Percentiles rank a stretch among this genome's conserved stretches.
phyloP scores from a whole-genome alignment of 1,140 invertebrate genomes.

The Lepidurus apus region DNA sequence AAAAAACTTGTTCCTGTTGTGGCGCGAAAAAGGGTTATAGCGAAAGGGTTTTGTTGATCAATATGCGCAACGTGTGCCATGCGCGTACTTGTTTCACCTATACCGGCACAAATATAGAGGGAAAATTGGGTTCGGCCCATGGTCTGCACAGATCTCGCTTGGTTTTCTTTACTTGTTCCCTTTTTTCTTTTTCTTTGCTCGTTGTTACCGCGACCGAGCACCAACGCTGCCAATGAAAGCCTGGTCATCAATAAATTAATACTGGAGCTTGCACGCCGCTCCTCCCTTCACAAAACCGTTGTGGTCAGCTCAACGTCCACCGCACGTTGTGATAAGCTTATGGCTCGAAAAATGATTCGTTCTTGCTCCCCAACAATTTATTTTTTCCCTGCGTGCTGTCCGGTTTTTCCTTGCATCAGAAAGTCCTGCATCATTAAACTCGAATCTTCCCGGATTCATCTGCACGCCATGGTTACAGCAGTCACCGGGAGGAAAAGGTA shows the following conservation, averaged over 20 bases:
- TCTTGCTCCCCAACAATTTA: constrained; percentile 1
- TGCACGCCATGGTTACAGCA: neutral
- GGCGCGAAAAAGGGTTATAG: constrained; percentile 18
- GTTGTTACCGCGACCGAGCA: neutral
- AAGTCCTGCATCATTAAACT: constrained; percentile 13
- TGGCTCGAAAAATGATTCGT: constrained; percentile 2
- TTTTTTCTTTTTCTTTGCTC: neutral
- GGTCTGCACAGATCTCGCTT: neutral
- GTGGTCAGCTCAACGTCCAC: neutral
- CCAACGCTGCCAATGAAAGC: neutral
- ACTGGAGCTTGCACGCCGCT: neutral
- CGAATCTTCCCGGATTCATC: neutral
- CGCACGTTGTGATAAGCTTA: neutral
- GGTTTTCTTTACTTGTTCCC: neutral
- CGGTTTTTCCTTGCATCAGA: neutral
- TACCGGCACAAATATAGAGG: neutral
- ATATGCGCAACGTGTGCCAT: constrained; percentile 21
- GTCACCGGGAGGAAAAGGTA: neutral
- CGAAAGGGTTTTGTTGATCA: constrained; percentile 12
- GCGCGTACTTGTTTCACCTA: constrained; percentile 11
- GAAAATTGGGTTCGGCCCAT: neutral
- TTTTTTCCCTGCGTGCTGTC: neutral
- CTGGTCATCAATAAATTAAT: neutral
- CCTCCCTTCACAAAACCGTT: neutral
- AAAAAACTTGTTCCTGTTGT: constrained; percentile 2